A percentile compares a stretch with the other conserved stretches of the same genome.
These are phyloP conservation scores for Carduelis carduelis DNA, from an alignment of 2,797 vertebrate genomes.

Conservation along the genomic window DNA sequence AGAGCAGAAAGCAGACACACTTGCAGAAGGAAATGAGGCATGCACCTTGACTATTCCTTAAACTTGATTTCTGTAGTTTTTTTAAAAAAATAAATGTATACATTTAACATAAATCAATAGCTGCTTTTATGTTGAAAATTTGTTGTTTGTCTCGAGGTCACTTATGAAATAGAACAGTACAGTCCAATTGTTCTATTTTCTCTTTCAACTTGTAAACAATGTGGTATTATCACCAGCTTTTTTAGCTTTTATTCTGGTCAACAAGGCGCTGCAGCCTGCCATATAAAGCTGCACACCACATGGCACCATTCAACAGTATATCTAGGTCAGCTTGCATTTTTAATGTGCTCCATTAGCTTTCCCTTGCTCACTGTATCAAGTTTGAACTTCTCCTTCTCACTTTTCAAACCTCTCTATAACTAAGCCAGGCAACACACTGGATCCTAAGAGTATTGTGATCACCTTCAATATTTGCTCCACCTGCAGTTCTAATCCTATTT, in stretches of 20 bases:
- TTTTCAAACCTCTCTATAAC: not conserved
- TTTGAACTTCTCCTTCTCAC: constrained; percentile 6
- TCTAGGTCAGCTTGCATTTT: constrained; percentile 61
- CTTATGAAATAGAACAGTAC: not conserved
- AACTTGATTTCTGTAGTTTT: not conserved
- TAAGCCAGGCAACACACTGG: not conserved
- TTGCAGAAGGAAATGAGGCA: not conserved
- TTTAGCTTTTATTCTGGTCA: not conserved
- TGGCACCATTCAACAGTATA: constrained; percentile 26
- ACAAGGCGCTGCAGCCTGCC: not conserved
- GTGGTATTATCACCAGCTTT: not conserved
- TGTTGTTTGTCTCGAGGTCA: not conserved
- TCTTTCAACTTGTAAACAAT: not conserved
- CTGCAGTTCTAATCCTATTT: not conserved
- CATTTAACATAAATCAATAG: not conserved
- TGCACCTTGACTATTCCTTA: not conserved
- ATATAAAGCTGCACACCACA: constrained; percentile 24
- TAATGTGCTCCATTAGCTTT: constrained; percentile 42
- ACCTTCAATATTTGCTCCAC: not conserved
- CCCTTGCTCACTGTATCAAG: constrained; percentile 5
- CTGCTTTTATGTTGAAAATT: not conserved
- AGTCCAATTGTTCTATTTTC: not conserved
- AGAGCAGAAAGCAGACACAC: not conserved
- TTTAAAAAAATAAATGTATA: not conserved
- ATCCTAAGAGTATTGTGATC: not conserved